Base-by-base conservation (phyloP, 2,113 vertebrate species). In the Perca flavescens region DNA sequence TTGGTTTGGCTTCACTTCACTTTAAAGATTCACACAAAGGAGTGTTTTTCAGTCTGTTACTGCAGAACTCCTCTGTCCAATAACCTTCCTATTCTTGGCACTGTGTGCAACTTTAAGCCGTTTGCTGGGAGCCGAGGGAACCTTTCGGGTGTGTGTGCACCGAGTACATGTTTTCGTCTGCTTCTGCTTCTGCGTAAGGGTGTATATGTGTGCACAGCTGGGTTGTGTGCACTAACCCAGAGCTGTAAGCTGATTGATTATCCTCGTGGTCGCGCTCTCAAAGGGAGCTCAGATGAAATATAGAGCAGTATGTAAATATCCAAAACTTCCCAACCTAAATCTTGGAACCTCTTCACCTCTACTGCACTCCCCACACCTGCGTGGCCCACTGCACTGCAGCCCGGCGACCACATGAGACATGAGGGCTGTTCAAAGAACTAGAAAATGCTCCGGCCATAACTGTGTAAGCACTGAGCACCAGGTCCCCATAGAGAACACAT, bases 161-260 rank as follows among this genome's bases (percentile, higher is more conserved):
- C n/a, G 36, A 3, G 31, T 43, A 40, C 31, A 17, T 56, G 19
- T 28, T 13, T 56, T 10, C 62, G 67, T 64, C 46, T 9, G 8
- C 56, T 25, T 53, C 6, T 47, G 66, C 67, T 31, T 46, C 25
- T 53, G 49, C 72, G 63, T 2, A 6, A 66, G 57, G 57, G 69
- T 78, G 66, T 84, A 67, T 79, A 60, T 34, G 36, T 68, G 65
- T 56, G 74, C 78, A 77, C 67, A 72, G 74, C 62, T 31, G 64
- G 74, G 73, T 21, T 81, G 72, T 81, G 53, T 85, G 82, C 86
- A 66, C 60, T 54, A 88, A 88, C 85, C 79, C 87, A 80, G 73
- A 86, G 84, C 86, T 73, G 83, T 83, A 9, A 74, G 79, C 89
- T 90, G 88, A 93, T 93, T 89, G 92, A 93, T 94, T 90, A 87